Conservation (phyloP, 2,113 vertebrate genomes). For the Rostratula benghalensis region DNA sequence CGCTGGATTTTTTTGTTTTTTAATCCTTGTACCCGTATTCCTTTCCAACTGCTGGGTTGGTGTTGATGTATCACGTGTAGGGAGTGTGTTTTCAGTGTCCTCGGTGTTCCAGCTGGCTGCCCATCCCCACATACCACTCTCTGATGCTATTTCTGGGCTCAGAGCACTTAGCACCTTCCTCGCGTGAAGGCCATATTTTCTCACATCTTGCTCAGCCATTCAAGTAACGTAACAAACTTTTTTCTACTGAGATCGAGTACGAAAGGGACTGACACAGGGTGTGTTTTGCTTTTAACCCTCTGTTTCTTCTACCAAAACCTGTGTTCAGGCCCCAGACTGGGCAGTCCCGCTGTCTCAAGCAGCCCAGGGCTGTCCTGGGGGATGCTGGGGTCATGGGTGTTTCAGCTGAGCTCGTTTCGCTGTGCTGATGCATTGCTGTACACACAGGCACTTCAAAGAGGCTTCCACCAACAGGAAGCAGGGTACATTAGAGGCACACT, state of each 20-base stretch:
- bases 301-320: not conserved
- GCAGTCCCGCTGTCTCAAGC: not conserved
- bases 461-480: not conserved
- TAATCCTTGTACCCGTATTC: not conserved
- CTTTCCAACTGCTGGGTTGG: not conserved
- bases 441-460: not conserved
- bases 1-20: not conserved
- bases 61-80: not conserved
- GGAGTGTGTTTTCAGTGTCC: not conserved
- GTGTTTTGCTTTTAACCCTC: not conserved
- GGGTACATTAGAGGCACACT: not conserved
- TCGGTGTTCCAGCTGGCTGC: not conserved
- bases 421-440: fast-evolving
- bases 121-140: not conserved
- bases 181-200: not conserved
- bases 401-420: fast-evolving
- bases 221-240: not conserved
- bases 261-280: not conserved
- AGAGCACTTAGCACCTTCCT: conserved; percentile 6
- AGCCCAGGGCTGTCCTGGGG: fast-evolving
- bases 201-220: not conserved
- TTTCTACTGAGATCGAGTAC: not conserved
- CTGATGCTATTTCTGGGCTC: not conserved
- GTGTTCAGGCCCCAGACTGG: not conserved
- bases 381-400: fast-evolving